Evolutionary conservation across 2,797 vertebrate species (phyloP).

Genomic region (Liasis olivaceus): DNA sequence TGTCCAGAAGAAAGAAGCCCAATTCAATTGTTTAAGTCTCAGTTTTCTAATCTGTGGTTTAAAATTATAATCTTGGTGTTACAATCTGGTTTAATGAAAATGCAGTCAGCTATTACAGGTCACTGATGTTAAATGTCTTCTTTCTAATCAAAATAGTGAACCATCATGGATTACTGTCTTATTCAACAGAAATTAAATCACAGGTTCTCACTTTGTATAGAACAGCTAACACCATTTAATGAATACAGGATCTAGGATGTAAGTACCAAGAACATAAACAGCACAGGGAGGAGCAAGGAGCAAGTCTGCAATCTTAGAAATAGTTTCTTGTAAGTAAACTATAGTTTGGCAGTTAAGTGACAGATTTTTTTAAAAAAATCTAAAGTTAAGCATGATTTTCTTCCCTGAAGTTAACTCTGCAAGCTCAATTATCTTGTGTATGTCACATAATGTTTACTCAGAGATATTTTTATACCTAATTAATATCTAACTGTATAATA

Average conservation of each 20-base stretch:
- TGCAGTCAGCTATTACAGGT: neutral
- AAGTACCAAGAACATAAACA: neutral
- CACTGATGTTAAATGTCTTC: neutral
- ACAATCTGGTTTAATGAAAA: neutral
- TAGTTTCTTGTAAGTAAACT: neutral
- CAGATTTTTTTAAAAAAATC: neutral
- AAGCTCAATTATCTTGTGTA: neutral
- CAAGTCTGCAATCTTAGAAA: neutral
- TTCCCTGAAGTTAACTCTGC: neutral
- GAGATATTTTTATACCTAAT: no score
- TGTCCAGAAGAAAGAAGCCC: neutral
- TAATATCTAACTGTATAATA: no score
- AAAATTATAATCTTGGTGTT: neutral
- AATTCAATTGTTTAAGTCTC: neutral
- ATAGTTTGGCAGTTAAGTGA: neutral
- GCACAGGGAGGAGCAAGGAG: neutral
- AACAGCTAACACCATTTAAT: no score
- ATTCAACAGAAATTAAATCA: neutral
- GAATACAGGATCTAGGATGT: neutral
- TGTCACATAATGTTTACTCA: no score
- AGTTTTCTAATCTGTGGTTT: neutral
- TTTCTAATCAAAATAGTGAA: neutral
- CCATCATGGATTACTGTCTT: neutral
- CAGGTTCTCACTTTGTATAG: neutral
- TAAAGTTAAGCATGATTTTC: neutral